These are phyloP conservation scores for Cantharis rufa DNA, from an alignment of 2,888 invertebrate genomes.

Conservation along the genomic window DNA sequence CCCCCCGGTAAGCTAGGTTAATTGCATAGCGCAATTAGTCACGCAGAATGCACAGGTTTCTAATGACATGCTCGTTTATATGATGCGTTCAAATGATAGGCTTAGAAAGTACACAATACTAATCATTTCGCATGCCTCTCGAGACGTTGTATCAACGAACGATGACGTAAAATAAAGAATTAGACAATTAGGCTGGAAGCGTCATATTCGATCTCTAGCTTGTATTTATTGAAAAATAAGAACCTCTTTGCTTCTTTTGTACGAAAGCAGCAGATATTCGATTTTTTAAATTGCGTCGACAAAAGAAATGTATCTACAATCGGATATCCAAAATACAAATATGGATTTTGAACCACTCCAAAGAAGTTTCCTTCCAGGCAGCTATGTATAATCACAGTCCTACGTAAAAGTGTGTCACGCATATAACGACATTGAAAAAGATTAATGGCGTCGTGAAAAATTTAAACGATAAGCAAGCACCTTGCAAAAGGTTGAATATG, in stretches of 20 bases:
- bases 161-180: background rate
- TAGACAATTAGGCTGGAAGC: background rate
- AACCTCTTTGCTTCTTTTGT: background rate
- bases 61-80: slow-evolving; percentile 43
- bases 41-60: slow-evolving; percentile 43
- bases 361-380: background rate
- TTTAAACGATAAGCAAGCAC: background rate
- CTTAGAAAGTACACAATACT: slow-evolving; percentile 19
- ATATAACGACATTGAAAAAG: background rate
- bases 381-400: background rate
- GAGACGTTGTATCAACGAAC: background rate
- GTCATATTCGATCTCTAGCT: background rate
- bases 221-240: background rate
- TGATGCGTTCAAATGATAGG: slow-evolving; percentile 35
- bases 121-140: background rate
- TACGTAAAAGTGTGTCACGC: background rate
- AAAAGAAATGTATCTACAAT: background rate
- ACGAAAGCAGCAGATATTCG: background rate
- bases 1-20: slow-evolving; percentile 42
- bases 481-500: background rate
- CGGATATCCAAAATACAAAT: background rate
- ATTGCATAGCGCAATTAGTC: slow-evolving; percentile 46
- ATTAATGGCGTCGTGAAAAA: background rate
- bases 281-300: background rate
- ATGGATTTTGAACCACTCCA: background rate